Conservation (phyloP, 1,140 invertebrate genomes). For the Bombus sibiricus region DNA sequence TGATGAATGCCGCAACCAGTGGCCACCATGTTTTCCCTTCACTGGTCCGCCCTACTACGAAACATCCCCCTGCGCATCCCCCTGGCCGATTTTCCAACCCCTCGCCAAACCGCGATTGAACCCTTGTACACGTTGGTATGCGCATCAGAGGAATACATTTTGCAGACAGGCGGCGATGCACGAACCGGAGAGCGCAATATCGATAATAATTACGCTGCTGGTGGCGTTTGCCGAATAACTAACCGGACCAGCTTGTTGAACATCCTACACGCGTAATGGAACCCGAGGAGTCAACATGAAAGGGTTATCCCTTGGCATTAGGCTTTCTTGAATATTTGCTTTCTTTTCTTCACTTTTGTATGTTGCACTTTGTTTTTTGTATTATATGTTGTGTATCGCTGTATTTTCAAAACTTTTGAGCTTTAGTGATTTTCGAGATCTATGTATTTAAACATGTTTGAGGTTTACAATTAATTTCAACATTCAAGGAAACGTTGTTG, state of each 20-base stretch:
- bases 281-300: background rate
- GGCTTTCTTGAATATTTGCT: background rate
- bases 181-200: constrained; percentile 37
- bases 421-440: too few species aligned
- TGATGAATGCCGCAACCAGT: constrained; percentile 79
- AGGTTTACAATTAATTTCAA: too few species aligned
- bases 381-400: too few species aligned
- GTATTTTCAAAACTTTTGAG: too few species aligned
- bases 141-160: constrained; percentile 53
- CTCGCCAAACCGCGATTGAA: constrained; percentile 69
- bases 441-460: too few species aligned
- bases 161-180: constrained; percentile 9
- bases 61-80: constrained; percentile 64
- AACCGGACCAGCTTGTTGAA: background rate
- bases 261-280: constrained; percentile 12
- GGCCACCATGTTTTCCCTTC: constrained; percentile 74
- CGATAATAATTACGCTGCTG: constrained; percentile 44
- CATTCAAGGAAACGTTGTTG: too few species aligned
- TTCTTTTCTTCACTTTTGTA: too few species aligned
- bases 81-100: constrained; percentile 67
- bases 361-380: too few species aligned
- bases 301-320: too few species aligned
- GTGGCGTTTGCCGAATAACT: background rate
- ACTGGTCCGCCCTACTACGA: constrained; percentile 65
- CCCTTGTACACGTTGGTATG: constrained; percentile 62